phyloP scores from a whole-genome alignment of 2,113 vertebrate genomes.

The Dolichallabes microphthalmus region DNA sequence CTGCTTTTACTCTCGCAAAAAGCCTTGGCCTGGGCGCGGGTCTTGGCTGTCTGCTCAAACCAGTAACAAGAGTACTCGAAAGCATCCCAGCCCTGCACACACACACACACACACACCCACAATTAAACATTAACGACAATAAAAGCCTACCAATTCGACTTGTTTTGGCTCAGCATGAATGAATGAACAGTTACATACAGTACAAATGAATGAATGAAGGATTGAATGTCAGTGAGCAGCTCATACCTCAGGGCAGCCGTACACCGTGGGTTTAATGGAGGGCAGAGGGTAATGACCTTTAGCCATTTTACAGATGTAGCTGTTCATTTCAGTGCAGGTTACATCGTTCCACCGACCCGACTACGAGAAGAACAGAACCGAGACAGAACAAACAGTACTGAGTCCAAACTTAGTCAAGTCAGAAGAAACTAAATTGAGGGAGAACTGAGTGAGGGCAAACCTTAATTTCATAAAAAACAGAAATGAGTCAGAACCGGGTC shows the following conservation, averaged over 20 bases:
- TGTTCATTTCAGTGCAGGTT: slow-evolving; percentile 71
- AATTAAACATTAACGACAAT: too few relatives aligned
- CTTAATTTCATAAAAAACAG: too few relatives aligned
- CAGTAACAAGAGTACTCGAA: slow-evolving; percentile 75
- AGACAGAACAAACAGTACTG: not conserved
- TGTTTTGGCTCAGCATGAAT: too few relatives aligned
- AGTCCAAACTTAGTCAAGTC: not conserved
- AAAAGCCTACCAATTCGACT: too few relatives aligned
- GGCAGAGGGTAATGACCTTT: slow-evolving; percentile 73
- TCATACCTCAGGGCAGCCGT: slow-evolving; percentile 73
- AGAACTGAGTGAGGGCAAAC: too few relatives aligned
- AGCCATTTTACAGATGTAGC: slow-evolving; percentile 72
- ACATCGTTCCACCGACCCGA: slow-evolving; percentile 74
- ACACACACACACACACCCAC: slow-evolving; percentile 25
- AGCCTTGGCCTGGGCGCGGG: slow-evolving; percentile 66
- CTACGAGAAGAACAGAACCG: slow-evolving; percentile 52
- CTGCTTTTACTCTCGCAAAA: slow-evolving; percentile 64
- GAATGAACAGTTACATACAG: too few relatives aligned
- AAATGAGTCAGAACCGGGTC: not conserved
- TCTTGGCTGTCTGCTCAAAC: slow-evolving; percentile 67
- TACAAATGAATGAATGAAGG: not conserved
- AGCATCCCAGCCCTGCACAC: slow-evolving; percentile 71
- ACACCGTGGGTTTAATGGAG: slow-evolving; percentile 68
- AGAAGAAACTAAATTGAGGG: too few relatives aligned
- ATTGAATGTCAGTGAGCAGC: not conserved